These are phyloP conservation scores for Tenualosa ilisha DNA, from an alignment of 2,797 vertebrate genomes.

Conservation along the genomic window DNA sequence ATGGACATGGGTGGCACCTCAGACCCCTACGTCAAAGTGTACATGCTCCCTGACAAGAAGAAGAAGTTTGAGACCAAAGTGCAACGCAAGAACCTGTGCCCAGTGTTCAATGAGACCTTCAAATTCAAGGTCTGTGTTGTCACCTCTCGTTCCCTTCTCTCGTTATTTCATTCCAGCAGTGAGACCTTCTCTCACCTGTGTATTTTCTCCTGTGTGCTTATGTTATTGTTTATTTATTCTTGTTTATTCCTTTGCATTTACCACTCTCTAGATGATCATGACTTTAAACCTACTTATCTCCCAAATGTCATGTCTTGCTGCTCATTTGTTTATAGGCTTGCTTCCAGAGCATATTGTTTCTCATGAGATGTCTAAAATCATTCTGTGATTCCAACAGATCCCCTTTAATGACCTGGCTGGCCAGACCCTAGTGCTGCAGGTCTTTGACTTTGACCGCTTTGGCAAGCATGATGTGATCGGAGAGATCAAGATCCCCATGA, in stretches of 20 bases:
- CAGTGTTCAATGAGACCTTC: constrained; percentile 87
- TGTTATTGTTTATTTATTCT: too few species aligned
- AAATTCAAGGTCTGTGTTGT: constrained; percentile 79
- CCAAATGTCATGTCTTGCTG: too few species aligned
- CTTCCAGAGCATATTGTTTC: background rate
- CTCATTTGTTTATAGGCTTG: background rate
- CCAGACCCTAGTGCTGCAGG: constrained; percentile 84
- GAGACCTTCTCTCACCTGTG: background rate
- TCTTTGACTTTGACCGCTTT: constrained; percentile 91
- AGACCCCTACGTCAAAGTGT: constrained; percentile 88
- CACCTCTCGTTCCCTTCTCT: background rate
- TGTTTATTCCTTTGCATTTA: background rate
- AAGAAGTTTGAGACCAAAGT: constrained; percentile 90
- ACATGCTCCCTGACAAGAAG: constrained; percentile 88
- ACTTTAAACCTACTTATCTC: background rate
- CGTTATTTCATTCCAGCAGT: background rate
- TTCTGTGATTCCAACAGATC: constrained; percentile 66
- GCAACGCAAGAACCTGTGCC: constrained; percentile 87
- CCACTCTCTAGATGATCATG: background rate
- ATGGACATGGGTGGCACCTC: constrained; percentile 90
- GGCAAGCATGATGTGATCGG: constrained; percentile 89
- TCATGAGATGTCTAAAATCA: background rate
- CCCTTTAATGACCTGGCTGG: constrained; percentile 85
- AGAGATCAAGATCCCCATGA: constrained; percentile 86
- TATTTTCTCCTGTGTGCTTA: background rate